Conservation (phyloP, 2,888 invertebrate species). For the Gonocerus acuteangulatus region DNA sequence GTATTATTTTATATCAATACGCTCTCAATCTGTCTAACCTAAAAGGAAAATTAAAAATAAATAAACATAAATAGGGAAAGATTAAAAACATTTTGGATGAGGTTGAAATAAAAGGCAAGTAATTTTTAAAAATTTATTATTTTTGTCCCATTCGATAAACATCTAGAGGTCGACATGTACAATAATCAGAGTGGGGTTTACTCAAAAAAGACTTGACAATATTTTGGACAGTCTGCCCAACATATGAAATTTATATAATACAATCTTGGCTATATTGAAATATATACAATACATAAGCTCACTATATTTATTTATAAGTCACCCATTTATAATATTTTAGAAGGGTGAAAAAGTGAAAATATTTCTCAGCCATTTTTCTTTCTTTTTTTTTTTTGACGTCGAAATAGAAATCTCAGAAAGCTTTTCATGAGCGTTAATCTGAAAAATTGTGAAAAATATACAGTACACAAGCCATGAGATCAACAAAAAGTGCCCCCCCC, state of each 20-base stretch:
- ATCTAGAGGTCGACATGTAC: constrained; percentile 32
- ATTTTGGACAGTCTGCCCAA: constrained; percentile 1
- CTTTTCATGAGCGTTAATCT: background rate
- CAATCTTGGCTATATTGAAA: constrained; percentile 13
- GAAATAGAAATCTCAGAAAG: background rate
- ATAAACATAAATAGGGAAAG: no score
- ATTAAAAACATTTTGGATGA: background rate
- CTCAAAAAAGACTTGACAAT: constrained; percentile 21
- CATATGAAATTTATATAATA: constrained; percentile 26
- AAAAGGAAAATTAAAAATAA: background rate
- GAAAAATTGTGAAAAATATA: background rate
- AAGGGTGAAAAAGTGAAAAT: no score
- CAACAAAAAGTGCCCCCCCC: no score
- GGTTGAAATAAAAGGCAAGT: no score
- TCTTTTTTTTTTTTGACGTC: background rate
- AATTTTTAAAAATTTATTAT: constrained; percentile 16
- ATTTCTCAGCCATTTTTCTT: no score
- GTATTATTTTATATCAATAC: no score
- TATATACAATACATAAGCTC: constrained; percentile 22
- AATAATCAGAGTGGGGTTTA: constrained; percentile 28
- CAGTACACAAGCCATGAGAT: background rate
- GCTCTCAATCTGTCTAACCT: no score
- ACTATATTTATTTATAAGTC: constrained; percentile 12
- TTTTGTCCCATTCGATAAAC: constrained; percentile 29
- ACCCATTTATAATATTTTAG: no score